Evolutionary conservation across 1,140 invertebrate genomes (phyloP), one percentile per base, ranked within the genome.

Genomic region (Aphaenogaster rudis): DNA sequence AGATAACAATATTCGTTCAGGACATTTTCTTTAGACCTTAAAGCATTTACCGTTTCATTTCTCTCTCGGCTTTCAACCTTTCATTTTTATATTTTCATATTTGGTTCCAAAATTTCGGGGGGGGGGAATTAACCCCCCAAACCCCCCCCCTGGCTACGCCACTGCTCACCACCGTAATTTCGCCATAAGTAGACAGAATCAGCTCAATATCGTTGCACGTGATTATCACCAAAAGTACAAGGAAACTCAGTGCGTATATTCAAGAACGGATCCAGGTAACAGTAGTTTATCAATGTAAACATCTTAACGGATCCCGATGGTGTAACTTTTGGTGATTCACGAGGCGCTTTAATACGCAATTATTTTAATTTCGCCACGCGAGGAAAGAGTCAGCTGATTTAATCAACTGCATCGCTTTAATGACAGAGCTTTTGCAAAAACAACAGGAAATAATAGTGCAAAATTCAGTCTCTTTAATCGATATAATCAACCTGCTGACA

Each of bases 211-310:
- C 28, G 15, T 54, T 28, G 17, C 61, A 33, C 6, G 7, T 33
- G 17, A 21, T n/a, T 33, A 3, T 59, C 11, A 15, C 13, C 45
- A 15, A 79, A 67, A 52, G 6, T 63, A 33, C 7, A 42, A 52
- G 15, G 8, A 61, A 42, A 13, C 8, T 39, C n/a, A 11, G 6
- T 28, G 21, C 5, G 17, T 6, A 13, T 64, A 13, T 64, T 64
- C 28, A 11, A 69, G n/a, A 67, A 33, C 2, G 5, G 33, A 79
- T 21, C 59, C 3, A 28, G 42, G 69, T 69, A 69, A 69, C 64
- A 81, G 78, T 69, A 69, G 36, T 69, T 81, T 66, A 36, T 78
- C 59, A 52, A n/a, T 8, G 48, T 42, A 13, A 59, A 48, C 11
- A 59, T 59, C 33, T 82, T 17, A 33, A 61, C 28, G 28, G 50